phyloP scores from a whole-genome alignment of 2,797 vertebrate genomes.

The Silurus aristotelis region DNA sequence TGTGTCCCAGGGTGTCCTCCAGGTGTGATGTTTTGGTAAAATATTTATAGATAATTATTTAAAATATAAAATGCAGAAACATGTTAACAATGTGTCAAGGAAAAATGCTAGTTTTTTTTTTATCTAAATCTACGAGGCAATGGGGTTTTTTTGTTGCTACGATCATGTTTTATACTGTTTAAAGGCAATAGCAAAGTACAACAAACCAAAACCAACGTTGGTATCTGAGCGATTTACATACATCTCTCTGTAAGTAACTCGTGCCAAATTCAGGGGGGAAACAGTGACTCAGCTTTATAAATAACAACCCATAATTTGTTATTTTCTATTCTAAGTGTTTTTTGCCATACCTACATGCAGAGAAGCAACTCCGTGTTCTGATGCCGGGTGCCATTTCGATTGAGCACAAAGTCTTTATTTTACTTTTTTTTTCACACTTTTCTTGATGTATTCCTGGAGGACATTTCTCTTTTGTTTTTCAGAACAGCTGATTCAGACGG shows the following conservation, averaged over 20 bases:
- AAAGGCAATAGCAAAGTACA: background rate
- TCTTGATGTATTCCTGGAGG: constrained; percentile 3
- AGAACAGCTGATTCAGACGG: constrained; percentile 7
- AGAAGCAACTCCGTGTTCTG: background rate
- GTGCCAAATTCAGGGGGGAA: background rate
- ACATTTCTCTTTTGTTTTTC: constrained; percentile 12
- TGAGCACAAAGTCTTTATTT: background rate
- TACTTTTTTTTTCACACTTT: background rate
- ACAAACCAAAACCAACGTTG: background rate
- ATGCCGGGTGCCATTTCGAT: background rate
- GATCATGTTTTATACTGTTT: no score
- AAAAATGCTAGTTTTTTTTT: no score
- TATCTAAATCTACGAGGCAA: no score
- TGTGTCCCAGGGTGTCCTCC: no score
- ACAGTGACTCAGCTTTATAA: background rate
- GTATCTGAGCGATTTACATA: background rate
- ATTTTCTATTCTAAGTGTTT: background rate
- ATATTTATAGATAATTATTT: no score
- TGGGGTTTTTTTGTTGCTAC: no score
- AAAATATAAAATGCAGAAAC: no score
- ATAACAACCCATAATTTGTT: background rate
- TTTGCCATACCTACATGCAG: background rate
- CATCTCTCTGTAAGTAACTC: background rate
- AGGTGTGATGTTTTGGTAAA: no score
- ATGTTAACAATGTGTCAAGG: no score